Evolutionary conservation across 2,888 invertebrate species (phyloP), one percentile per base, ranked within the genome.

Genomic region (Autographa pulchrina): DNA sequence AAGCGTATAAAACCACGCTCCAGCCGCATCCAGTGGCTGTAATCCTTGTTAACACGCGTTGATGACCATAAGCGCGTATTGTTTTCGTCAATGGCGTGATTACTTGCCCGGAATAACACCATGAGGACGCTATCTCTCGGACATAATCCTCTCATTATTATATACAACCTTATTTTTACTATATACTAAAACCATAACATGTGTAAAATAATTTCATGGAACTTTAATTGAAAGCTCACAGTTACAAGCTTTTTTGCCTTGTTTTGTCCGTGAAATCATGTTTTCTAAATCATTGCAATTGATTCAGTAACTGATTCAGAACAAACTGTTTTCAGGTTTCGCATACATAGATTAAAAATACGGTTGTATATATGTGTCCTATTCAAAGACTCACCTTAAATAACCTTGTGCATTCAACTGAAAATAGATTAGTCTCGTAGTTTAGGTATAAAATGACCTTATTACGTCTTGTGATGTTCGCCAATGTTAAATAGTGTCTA

Each of bases 21-120:
- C 18, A 56, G 25, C 54, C 54, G 11, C 68, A 82, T 92, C 92
- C 71, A 90, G 89, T 63, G 18, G 0, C 62, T 64, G 38, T 70
- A 67, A 75, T 82, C 83, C 56, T 66, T 62, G 74, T 67, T n/a
- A 16, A 52, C 75, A 86, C 85, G 87, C 89, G 87, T 89, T 91
- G 89, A 90, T 92, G 91, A 90, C 91, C 90, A 91, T 73, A 84
- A 77, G 82, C 82, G 84, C 81, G 81, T 90, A 92, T 93, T 94
- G 94, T 94, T 94, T 94, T 94, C 89, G 92, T 88, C 91, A 90
- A 92, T 94, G 92, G 92, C 88, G 89, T 86, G 91, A 93, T 91
- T 91, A 94, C 89, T 92, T 93, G 92, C 80, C 94, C 92, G 94
- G 93, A 94, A 94, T 93, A 94, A 94, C 89, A 82, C 88, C 80